phyloP scores from a whole-genome alignment of 1,140 invertebrate species.

The Bombus confusus region DNA sequence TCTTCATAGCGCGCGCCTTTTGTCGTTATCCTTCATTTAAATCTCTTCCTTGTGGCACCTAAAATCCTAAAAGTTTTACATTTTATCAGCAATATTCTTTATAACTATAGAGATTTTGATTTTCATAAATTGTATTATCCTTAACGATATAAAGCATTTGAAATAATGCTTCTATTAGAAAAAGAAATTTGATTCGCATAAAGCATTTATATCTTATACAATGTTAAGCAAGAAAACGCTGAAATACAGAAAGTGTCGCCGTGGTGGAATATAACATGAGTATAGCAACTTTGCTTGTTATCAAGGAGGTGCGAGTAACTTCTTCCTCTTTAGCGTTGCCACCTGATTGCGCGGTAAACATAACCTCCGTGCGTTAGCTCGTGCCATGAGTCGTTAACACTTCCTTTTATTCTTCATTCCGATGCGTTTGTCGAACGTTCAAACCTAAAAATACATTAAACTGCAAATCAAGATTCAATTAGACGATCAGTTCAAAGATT shows the following conservation, averaged over 20 bases:
- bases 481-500: not conserved
- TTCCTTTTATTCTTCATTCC: slow-evolving; percentile 40
- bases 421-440: not conserved
- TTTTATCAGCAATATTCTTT: not conserved
- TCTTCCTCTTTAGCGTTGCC: slow-evolving; percentile 76
- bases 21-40: not conserved
- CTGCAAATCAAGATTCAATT: not conserved
- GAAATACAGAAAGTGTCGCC: slow-evolving; percentile 36
- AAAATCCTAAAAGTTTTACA: not conserved
- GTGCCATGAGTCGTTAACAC: slow-evolving; percentile 74
- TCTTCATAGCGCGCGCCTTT: slow-evolving; percentile 84
- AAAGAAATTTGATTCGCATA: not conserved
- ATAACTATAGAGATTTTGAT: not conserved
- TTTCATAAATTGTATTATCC: not conserved
- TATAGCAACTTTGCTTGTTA: slow-evolving; percentile 73
- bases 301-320: slow-evolving; percentile 77
- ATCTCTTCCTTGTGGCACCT: not conserved
- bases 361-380: slow-evolving; percentile 67
- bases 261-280: slow-evolving; percentile 38
- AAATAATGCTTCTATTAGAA: not conserved
- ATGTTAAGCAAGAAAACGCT: not conserved
- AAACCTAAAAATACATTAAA: slow-evolving; percentile 28
- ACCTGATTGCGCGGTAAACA: slow-evolving; percentile 78
- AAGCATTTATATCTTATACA: not conserved
- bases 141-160: not conserved